A percentile compares a stretch with the other conserved stretches of the same genome.
Conservation (phyloP, 2,113 vertebrate species). For the Numida meleagris region DNA sequence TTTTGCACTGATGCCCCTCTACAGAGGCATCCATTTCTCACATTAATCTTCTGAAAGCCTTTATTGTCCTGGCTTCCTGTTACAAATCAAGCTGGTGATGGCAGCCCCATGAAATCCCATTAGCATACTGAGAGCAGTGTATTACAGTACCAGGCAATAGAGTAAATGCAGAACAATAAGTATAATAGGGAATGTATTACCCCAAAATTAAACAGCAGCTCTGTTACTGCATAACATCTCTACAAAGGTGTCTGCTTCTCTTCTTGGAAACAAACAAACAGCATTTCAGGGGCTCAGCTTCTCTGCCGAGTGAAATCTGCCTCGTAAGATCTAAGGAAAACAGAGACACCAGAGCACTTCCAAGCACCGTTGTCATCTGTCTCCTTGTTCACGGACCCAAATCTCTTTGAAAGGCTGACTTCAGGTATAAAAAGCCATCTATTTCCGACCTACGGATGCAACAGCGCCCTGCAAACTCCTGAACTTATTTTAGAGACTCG, state of each 20-base stretch:
- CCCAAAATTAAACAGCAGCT: constrained; percentile 56
- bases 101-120: constrained; percentile 65
- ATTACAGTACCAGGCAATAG: constrained; percentile 80
- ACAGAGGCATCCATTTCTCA: constrained; percentile 76
- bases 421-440: background rate
- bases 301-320: background rate
- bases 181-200: constrained; percentile 72
- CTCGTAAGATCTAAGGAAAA: background rate
- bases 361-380: background rate
- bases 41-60: constrained; percentile 79
- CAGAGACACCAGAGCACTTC: background rate
- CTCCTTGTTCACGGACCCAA: background rate
- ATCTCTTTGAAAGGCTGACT: background rate
- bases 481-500: background rate
- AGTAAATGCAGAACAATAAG: constrained; percentile 71
- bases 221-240: background rate
- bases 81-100: constrained; percentile 75
- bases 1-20: constrained; percentile 70
- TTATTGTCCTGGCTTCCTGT: constrained; percentile 79
- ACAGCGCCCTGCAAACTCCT: background rate
- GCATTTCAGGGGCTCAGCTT: background rate
- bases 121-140: constrained; percentile 77
- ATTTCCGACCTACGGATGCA: background rate
- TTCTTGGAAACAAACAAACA: constrained; percentile 27
- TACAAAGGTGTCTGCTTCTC: background rate